A percentile compares a stretch with the other conserved stretches of the same genome.
These are phyloP conservation scores for Aphyosemion australe DNA, from an alignment of 2,113 vertebrate genomes.

Conservation along the genomic window DNA sequence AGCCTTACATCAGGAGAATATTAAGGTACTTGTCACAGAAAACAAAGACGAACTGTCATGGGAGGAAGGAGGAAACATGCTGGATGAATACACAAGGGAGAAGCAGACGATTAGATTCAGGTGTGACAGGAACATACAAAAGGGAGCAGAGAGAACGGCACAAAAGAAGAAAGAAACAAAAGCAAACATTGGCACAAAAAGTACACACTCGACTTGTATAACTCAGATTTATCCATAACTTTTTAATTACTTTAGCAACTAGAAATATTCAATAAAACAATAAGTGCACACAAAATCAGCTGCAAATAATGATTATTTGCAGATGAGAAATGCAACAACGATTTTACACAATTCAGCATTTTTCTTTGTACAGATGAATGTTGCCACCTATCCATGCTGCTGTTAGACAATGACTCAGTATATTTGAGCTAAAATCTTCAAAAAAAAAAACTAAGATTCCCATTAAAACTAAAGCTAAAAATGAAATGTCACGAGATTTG, in stretches of 20 bases:
- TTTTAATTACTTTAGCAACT: too few species aligned
- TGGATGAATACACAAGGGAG: neutral
- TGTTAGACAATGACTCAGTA: neutral
- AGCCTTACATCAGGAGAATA: neutral
- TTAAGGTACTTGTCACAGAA: neutral
- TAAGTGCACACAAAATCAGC: too few species aligned
- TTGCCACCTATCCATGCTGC: neutral
- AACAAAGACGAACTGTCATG: neutral
- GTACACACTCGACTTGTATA: too few species aligned
- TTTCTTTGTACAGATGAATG: neutral
- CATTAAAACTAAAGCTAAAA: too few species aligned
- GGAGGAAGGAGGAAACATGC: neutral
- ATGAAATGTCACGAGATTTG: too few species aligned
- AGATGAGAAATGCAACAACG: neutral
- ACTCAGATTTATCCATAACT: too few species aligned
- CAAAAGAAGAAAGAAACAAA: neutral
- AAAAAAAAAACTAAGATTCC: too few species aligned
- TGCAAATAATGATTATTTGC: too few species aligned
- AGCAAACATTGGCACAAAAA: neutral
- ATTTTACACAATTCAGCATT: neutral
- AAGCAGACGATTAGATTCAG: neutral
- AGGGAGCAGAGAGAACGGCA: neutral
- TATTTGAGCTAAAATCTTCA: too few species aligned
- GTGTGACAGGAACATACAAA: neutral
- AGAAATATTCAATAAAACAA: too few species aligned